phyloP scores from a whole-genome alignment of 37 sponge, comb jelly and placozoan species.

The Theonella swinhoei region DNA sequence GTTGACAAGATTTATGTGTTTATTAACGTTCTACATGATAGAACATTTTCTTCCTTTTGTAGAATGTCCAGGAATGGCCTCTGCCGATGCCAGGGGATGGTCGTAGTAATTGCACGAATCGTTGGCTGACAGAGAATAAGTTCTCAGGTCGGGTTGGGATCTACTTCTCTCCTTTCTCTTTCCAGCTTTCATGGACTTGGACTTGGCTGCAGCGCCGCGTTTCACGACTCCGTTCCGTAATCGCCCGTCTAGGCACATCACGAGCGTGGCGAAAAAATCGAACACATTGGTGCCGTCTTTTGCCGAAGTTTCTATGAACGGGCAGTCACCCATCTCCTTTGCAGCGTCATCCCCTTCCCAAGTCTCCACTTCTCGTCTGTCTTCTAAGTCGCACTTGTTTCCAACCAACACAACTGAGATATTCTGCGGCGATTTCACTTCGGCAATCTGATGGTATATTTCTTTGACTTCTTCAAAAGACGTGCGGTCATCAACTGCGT shows the following conservation, averaged over 20 bases:
- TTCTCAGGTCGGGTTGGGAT: conserved; percentile 61
- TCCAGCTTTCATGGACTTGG: conserved; percentile 51
- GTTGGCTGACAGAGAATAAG: conserved; percentile 10
- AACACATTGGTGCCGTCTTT: conserved; percentile 73
- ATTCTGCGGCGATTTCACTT: conserved; percentile 26
- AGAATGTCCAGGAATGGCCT: background rate
- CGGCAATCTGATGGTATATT: conserved; percentile 67
- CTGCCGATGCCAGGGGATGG: background rate
- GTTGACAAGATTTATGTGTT: too few species aligned
- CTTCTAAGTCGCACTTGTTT: conserved; percentile 76
- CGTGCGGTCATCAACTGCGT: conserved; percentile 73
- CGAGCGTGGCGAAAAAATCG: conserved; percentile 69
- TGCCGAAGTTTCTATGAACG: conserved; percentile 84
- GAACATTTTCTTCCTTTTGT: background rate
- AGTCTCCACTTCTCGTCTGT: conserved; percentile 52
- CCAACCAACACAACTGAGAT: conserved; percentile 71
- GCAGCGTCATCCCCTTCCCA: conserved; percentile 67
- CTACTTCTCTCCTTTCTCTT: conserved; percentile 33
- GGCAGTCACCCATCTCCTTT: conserved; percentile 57
- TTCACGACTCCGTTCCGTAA: conserved; percentile 24
- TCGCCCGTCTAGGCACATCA: conserved; percentile 36
- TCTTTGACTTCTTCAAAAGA: conserved; percentile 73
- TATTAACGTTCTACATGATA: conserved; percentile 8
- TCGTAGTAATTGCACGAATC: background rate
- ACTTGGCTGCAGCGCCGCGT: too few species aligned